Evolutionary conservation across 2,888 invertebrate species (phyloP).

Genomic region (Notodonta dromedarius): DNA sequence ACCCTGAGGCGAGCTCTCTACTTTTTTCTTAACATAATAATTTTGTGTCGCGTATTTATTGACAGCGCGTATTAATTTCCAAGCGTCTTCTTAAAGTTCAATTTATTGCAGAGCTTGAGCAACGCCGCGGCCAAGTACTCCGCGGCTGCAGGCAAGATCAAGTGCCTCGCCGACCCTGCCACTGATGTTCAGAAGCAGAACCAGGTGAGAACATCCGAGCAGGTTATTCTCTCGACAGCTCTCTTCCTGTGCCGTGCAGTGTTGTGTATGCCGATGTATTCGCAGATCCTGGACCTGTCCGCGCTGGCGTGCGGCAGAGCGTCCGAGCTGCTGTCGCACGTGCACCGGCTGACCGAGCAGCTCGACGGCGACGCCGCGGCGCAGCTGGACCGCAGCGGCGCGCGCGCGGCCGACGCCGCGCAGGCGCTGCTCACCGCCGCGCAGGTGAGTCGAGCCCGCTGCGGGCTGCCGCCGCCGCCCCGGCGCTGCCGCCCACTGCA

Average conservation of each 20-base stretch:
- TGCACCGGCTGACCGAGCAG: constrained; percentile 42
- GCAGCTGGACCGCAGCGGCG: constrained; percentile 42
- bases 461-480: background rate
- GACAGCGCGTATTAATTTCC: background rate
- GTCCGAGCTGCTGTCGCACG: constrained; percentile 45
- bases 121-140: constrained; percentile 28
- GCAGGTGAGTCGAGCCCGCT: constrained; percentile 27
- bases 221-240: background rate
- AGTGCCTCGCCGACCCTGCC: constrained; percentile 20
- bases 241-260: background rate
- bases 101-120: constrained; percentile 20
- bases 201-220: constrained; percentile 8
- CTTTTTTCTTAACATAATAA: background rate
- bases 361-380: constrained; percentile 35
- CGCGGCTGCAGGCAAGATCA: constrained; percentile 25
- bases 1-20: constrained; percentile 15
- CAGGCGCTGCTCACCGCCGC: constrained; percentile 43
- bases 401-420: constrained; percentile 41
- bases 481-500: background rate
- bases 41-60: background rate
- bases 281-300: constrained; percentile 44
- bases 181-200: constrained; percentile 8
- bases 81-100: too few relatives aligned
- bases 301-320: constrained; percentile 48
- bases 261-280: background rate